Evolutionary conservation across 2,113 vertebrate species (phyloP).

Genomic region (Chamaea fasciata): DNA sequence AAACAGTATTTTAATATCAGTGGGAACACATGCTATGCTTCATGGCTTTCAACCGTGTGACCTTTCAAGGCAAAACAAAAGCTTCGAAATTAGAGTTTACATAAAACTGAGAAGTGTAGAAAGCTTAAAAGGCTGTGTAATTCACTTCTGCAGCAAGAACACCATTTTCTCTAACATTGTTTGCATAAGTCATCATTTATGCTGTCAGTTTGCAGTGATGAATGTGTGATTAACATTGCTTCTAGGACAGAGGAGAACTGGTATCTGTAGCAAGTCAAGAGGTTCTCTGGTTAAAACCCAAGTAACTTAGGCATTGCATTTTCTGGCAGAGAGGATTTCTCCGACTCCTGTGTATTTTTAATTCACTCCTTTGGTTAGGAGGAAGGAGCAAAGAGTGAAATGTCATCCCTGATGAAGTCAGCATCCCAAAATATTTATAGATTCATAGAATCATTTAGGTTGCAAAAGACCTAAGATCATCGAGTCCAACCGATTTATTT

Average conservation of each 20-base stretch:
- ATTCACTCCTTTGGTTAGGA: neutral
- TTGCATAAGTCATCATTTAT: constrained; percentile 56
- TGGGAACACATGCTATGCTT: constrained; percentile 27
- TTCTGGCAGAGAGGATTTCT: neutral
- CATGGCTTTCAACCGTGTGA: constrained; percentile 40
- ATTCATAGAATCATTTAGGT: neutral
- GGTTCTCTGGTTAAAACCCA: neutral
- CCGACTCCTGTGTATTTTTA: neutral
- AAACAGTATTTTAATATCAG: constrained; percentile 49
- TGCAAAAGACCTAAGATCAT: neutral
- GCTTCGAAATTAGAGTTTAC: constrained; percentile 50
- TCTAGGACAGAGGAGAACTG: neutral
- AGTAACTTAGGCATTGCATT: neutral
- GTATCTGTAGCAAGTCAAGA: neutral
- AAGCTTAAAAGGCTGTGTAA: constrained; percentile 41
- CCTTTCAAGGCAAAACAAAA: constrained; percentile 57
- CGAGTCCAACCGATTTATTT: neutral
- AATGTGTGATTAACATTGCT: constrained; percentile 38
- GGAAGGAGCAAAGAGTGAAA: neutral
- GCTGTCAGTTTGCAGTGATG: constrained; percentile 45
- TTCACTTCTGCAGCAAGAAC: constrained; percentile 45
- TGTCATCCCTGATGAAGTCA: neutral
- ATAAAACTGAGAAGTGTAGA: constrained; percentile 22
- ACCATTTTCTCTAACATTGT: constrained; percentile 39
- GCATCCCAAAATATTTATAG: neutral